Percentiles rank a stretch among this genome's conserved stretches.
Conservation (phyloP, 2,797 vertebrate species). For the Moxostoma hubbsi region DNA sequence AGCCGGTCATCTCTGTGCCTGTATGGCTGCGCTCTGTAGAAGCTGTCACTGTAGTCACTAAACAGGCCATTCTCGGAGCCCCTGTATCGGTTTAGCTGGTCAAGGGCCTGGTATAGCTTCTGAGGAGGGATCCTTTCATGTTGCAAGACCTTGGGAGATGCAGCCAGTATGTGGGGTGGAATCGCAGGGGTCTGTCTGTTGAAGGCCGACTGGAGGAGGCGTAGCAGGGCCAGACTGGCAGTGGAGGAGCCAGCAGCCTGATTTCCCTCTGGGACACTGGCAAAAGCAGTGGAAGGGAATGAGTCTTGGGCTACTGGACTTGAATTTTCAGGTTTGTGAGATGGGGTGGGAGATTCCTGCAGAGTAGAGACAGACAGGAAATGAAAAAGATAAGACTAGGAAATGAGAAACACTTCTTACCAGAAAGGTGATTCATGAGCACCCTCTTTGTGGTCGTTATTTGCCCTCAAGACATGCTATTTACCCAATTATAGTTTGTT, state of each 20-base stretch:
- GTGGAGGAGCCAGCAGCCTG: slow-evolving; percentile 57
- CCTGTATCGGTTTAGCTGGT: slow-evolving; percentile 85
- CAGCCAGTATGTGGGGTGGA: slow-evolving; percentile 48
- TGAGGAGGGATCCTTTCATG: slow-evolving; percentile 74
- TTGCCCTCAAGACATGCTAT: too few relatives aligned
- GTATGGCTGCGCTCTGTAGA: slow-evolving; percentile 90
- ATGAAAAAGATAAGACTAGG: not conserved
- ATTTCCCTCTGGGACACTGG: slow-evolving; percentile 63
- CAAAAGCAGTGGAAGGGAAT: slow-evolving; percentile 54
- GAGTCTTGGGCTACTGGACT: slow-evolving; percentile 50
- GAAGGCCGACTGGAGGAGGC: slow-evolving; percentile 88
- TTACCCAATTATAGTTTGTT: too few relatives aligned
- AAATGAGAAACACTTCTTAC: not conserved
- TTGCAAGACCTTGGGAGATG: slow-evolving; percentile 29
- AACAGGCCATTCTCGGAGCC: slow-evolving; percentile 84
- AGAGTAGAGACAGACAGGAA: slow-evolving; percentile 57
- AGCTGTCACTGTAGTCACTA: slow-evolving; percentile 88
- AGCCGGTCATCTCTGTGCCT: slow-evolving; percentile 93
- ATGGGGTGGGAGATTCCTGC: slow-evolving; percentile 69
- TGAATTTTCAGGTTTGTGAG: slow-evolving; percentile 66
- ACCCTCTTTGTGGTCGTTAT: too few relatives aligned
- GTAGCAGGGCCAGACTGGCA: slow-evolving; percentile 80
- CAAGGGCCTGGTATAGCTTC: slow-evolving; percentile 87
- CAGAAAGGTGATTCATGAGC: not conserved
- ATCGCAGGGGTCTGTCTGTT: slow-evolving; percentile 74